phyloP scores from a whole-genome alignment of 2,888 invertebrate genomes.

The Pterostichus niger region DNA sequence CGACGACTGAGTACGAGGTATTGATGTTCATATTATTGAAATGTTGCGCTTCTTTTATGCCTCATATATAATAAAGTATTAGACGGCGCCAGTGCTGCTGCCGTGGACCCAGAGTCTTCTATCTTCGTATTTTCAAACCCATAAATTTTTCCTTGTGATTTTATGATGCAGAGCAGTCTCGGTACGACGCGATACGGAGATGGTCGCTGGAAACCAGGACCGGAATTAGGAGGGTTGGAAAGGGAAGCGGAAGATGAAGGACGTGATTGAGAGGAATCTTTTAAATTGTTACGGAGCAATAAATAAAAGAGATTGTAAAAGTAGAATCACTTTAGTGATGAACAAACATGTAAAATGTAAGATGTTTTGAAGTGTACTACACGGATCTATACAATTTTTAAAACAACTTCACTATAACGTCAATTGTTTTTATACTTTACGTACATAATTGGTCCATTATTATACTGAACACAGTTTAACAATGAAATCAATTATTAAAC shows the following conservation, averaged over 20 bases:
- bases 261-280: conserved; percentile 20
- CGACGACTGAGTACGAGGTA: conserved; percentile 44
- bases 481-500: too few species aligned
- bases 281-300: conserved; percentile 29
- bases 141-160: conserved; percentile 63
- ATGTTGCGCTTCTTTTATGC: conserved; percentile 63
- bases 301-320: conserved; percentile 20
- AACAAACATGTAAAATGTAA: too few species aligned
- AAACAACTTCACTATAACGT: too few species aligned
- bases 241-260: not conserved
- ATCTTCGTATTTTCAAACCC: conserved; percentile 63
- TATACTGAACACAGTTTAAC: too few species aligned
- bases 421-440: too few species aligned
- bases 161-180: conserved; percentile 57
- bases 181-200: conserved; percentile 17
- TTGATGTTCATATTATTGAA: conserved; percentile 66
- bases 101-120: conserved; percentile 44
- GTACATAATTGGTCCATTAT: too few species aligned
- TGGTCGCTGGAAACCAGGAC: not conserved
- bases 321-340: not conserved
- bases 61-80: conserved; percentile 66
- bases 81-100: conserved; percentile 28
- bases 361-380: too few species aligned
- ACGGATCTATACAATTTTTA: too few species aligned
- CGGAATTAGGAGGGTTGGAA: conserved; percentile 4